Percentiles rank a stretch among this genome's conserved stretches.
phyloP scores from a whole-genome alignment of 2,113 vertebrate species.

The Cottus gobio region DNA sequence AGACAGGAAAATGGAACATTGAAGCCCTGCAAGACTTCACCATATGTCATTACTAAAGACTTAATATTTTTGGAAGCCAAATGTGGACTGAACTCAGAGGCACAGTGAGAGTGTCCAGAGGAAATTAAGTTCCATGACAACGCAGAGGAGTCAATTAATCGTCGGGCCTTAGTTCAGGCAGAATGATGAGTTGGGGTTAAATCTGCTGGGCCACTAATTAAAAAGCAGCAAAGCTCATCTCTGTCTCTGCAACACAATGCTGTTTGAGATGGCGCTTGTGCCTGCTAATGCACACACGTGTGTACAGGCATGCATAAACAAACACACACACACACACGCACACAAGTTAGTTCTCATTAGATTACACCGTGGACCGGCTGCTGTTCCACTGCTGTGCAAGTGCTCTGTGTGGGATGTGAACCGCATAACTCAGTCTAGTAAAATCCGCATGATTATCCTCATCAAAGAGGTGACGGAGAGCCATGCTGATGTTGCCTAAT shows the following conservation, averaged over 20 bases:
- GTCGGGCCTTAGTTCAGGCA: conserved; percentile 63
- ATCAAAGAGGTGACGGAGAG: conserved; percentile 59
- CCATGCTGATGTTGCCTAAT: conserved; percentile 48
- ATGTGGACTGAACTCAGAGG: conserved; percentile 65
- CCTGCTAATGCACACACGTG: conserved; percentile 1
- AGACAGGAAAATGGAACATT: conserved; percentile 62
- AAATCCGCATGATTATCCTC: conserved; percentile 53
- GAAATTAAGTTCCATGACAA: conserved; percentile 78
- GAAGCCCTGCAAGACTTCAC: conserved; percentile 51
- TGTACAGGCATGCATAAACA: neutral
- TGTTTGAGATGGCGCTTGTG: conserved; percentile 52
- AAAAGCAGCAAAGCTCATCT: conserved; percentile 73
- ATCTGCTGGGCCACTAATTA: conserved; percentile 81
- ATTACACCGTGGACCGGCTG: conserved; percentile 27
- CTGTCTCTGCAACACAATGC: conserved; percentile 43
- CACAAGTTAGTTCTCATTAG: conserved; percentile 32
- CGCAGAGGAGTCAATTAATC: conserved; percentile 80
- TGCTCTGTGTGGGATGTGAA: conserved; percentile 24
- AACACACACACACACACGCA: neutral
- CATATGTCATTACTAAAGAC: conserved; percentile 64
- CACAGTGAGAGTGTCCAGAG: conserved; percentile 48
- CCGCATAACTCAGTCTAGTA: conserved; percentile 13
- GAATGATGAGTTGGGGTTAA: conserved; percentile 77
- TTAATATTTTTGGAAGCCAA: conserved; percentile 73
- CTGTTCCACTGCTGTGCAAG: conserved; percentile 10